Conservation (phyloP, 2,113 vertebrate species). For the Periophthalmodon schlosseri region DNA sequence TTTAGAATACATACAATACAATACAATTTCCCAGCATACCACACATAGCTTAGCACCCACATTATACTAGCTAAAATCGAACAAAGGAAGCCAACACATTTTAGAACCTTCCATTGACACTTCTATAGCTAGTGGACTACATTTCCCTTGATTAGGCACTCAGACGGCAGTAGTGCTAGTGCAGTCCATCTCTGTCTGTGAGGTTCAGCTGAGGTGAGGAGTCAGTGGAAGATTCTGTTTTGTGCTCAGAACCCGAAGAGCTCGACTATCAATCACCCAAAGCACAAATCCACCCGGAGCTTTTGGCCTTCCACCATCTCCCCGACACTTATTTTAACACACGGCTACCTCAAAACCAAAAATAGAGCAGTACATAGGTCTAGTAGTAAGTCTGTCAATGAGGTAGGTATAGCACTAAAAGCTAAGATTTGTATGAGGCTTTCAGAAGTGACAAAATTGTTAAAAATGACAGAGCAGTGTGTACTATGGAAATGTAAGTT, state of each 20-base stretch:
- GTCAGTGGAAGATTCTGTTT: constrained; percentile 42
- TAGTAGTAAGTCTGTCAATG: constrained; percentile 2
- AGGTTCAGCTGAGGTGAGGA: constrained; percentile 23
- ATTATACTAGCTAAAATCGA: neutral
- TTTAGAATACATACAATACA: too few relatives aligned
- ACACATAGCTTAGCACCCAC: neutral
- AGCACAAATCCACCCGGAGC: constrained; percentile 25
- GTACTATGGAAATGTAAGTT: neutral
- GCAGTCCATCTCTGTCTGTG: constrained; percentile 29
- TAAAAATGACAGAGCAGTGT: neutral
- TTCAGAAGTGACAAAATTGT: neutral
- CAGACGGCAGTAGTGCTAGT: constrained; percentile 13
- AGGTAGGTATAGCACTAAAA: neutral
- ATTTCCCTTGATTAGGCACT: neutral
- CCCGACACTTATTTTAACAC: neutral
- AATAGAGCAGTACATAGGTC: constrained; percentile 1
- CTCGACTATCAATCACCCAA: constrained; percentile 45
- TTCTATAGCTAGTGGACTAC: neutral
- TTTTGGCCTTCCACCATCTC: constrained; percentile 20
- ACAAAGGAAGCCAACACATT: neutral
- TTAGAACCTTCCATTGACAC: neutral
- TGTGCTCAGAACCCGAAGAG: constrained; percentile 24
- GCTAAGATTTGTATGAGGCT: neutral
- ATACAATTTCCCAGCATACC: neutral
- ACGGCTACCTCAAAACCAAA: neutral